phyloP scores from a whole-genome alignment of 2,113 vertebrate genomes.

The Circaetus gallicus region DNA sequence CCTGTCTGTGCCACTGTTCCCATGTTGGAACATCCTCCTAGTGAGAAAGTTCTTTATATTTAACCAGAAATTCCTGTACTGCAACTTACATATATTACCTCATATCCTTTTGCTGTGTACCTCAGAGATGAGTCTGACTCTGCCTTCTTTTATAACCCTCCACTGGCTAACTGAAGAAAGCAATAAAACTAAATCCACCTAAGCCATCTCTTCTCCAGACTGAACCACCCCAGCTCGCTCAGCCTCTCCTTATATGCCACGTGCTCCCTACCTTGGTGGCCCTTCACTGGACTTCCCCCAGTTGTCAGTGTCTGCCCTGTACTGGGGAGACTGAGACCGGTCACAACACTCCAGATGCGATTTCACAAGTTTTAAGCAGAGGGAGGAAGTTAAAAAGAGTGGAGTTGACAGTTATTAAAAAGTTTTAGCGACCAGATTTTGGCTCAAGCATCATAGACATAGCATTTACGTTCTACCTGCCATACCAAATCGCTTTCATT shows the following conservation, averaged over 20 bases:
- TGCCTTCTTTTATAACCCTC: neutral
- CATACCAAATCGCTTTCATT: neutral
- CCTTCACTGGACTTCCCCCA: neutral
- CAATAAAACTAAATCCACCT: neutral
- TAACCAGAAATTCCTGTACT: neutral
- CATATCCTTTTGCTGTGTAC: neutral
- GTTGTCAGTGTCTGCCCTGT: neutral
- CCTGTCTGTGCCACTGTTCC: neutral
- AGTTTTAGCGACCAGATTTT: neutral
- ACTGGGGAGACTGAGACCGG: neutral
- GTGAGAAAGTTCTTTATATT: neutral
- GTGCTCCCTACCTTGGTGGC: neutral
- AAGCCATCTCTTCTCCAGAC: neutral
- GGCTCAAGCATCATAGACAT: neutral
- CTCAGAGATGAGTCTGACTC: neutral
- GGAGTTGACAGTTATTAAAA: neutral
- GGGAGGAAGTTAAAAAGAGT: neutral
- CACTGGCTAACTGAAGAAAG: neutral
- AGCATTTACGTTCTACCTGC: neutral
- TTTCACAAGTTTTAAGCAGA: neutral
- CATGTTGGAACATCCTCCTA: neutral
- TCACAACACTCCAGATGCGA: neutral
- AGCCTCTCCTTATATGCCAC: neutral
- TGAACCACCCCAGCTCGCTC: fast-evolving
- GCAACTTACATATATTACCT: neutral